Evolutionary conservation across 2,113 vertebrate species (phyloP).

Genomic region (Hylia prasina): DNA sequence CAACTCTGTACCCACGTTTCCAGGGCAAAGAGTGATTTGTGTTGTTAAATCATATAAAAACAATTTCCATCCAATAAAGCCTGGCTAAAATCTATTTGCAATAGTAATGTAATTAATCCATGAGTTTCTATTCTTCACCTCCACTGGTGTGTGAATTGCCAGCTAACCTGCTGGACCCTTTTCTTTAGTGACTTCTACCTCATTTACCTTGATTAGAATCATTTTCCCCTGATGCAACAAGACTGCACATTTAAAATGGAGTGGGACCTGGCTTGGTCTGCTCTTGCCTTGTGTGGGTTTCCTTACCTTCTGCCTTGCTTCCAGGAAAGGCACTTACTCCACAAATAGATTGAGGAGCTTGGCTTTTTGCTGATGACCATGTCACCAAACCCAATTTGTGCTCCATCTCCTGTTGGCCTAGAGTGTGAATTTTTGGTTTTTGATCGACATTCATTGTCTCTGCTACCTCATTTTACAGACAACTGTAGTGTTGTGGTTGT

Average conservation of each 20-base stretch:
- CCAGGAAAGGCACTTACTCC: background rate
- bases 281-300: background rate
- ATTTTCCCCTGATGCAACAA: background rate
- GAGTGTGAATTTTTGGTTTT: background rate
- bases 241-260: background rate
- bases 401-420: background rate
- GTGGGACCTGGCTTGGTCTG: background rate
- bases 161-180: background rate
- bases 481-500: background rate
- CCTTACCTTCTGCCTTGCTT: background rate
- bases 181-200: background rate
- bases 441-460: background rate
- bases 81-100: background rate
- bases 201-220: background rate
- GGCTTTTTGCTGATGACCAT: rapidly evolving
- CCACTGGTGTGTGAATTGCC: background rate
- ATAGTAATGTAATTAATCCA: background rate
- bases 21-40: background rate
- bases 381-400: background rate
- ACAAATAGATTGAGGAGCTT: background rate
- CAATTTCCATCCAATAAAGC: background rate
- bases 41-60: background rate
- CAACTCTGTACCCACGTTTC: background rate
- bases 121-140: background rate
- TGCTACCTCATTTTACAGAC: background rate